Evolutionary conservation across 92 coral and sea anemone species (phyloP), one percentile per base, ranked within the genome.

Genomic region (Epizoanthus ramosus): DNA sequence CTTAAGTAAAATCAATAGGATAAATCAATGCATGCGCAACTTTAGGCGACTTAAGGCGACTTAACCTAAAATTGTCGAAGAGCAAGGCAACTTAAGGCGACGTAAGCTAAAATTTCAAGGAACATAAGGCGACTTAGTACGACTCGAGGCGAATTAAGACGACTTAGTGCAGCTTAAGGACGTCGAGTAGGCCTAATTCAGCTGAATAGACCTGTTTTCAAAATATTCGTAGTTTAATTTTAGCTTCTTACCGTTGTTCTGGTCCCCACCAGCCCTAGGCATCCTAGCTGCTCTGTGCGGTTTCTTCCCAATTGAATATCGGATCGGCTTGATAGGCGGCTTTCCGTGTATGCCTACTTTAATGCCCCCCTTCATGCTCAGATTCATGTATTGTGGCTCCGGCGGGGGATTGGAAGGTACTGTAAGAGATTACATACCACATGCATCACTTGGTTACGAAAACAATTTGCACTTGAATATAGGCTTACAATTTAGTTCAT

Each of bases 341-440:
- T 22, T 68, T 18, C 82, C 82, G 54, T 77, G 82, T 1, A 77
- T 28, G 18, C 82, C 82, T 16, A 77, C 10, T 10, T 61, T 77
- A 13, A 77, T 77, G 16, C 82, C 82, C 17, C 82, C 82, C 24
- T 12, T 35, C 18, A 33, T 60, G 71, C 19, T 77, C 2, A 59
- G 56, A 31, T 77, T 77, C 82, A 77, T 77, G 57, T 77, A 77
- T 37, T 77, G 71, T 19, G 82, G 82, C 58, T 77, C 82, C 23
- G 43, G 57, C 18, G 12, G 53, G 18, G 54, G 54, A 50, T 77
- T 77, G 23, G 33, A 31, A 22, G 24, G 18, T 18, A 14, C 71
- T 77, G 67, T 3, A 57, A 74, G 39, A 28, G 54, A 58, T 25
- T 28, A 1, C 0, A 25, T 18, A 35, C 19, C 67, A 31, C 67